Conservation (phyloP, 1,140 invertebrate genomes). For the Pinna nobilis region DNA sequence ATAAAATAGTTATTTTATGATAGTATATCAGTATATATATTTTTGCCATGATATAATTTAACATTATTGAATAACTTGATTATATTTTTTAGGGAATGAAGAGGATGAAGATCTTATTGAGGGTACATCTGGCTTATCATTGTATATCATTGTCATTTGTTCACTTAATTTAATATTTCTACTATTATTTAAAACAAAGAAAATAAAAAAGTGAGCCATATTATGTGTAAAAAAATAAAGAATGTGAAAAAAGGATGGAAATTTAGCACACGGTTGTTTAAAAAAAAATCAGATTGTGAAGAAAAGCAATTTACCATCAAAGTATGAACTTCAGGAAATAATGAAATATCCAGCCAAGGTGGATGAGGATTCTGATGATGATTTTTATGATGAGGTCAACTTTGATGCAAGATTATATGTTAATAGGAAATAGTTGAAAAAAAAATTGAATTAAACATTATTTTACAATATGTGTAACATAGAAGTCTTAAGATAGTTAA, state of each 20-base stretch:
- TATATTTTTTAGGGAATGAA: too few species aligned
- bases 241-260: background rate
- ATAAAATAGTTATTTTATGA: too few species aligned
- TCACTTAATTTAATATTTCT: conserved; percentile 14
- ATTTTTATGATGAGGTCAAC: conserved; percentile 7
- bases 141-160: conserved; percentile 19
- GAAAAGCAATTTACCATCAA: conserved; percentile 2
- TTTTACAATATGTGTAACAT: too few species aligned
- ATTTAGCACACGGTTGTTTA: background rate
- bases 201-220: background rate
- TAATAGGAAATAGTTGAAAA: conserved; percentile 5
- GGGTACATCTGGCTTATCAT: conserved; percentile 12
- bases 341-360: background rate
- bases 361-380: conserved; percentile 7
- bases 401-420: conserved; percentile 10
- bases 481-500: too few species aligned
- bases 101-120: conserved; percentile 8
- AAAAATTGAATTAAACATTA: too few species aligned
- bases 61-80: too few species aligned
- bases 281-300: conserved; percentile 16
- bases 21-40: too few species aligned
- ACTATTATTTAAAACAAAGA: conserved; percentile 21
- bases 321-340: conserved; percentile 4
- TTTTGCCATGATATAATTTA: too few species aligned
- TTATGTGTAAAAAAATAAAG: conserved; percentile 1